phyloP scores from a whole-genome alignment of 2,888 invertebrate species.

The Acanthosepion lycidas region DNA sequence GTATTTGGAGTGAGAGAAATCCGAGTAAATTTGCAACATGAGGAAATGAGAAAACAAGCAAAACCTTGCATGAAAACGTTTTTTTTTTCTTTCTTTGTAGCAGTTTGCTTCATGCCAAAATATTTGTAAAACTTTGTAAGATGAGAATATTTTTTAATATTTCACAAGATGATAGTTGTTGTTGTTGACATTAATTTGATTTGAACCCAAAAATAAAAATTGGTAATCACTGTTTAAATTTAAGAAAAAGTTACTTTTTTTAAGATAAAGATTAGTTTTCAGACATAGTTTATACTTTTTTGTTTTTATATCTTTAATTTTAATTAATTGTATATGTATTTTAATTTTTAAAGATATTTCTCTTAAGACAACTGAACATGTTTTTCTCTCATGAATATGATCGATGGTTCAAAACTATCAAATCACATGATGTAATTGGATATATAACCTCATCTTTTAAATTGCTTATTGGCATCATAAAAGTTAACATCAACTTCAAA shows the following conservation, averaged over 20 bases:
- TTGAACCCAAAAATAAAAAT: too few relatives aligned
- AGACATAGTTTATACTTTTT: too few relatives aligned
- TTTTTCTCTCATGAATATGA: neutral
- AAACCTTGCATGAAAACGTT: neutral
- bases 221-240: too few relatives aligned
- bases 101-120: neutral
- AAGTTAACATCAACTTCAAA: neutral
- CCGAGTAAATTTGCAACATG: neutral
- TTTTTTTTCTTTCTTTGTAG: neutral
- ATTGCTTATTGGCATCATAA: neutral
- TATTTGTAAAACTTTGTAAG: neutral
- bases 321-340: too few relatives aligned
- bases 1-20: neutral
- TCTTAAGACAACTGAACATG: too few relatives aligned
- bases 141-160: neutral
- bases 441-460: neutral
- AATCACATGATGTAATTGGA: neutral
- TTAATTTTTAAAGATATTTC: too few relatives aligned
- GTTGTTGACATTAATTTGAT: neutral
- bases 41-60: neutral
- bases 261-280: too few relatives aligned
- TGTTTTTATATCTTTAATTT: too few relatives aligned
- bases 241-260: too few relatives aligned
- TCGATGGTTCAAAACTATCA: neutral
- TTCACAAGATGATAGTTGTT: neutral